Base-by-base conservation (phyloP, 2,797 vertebrate genomes). In the Crocodylus rhombifer region DNA sequence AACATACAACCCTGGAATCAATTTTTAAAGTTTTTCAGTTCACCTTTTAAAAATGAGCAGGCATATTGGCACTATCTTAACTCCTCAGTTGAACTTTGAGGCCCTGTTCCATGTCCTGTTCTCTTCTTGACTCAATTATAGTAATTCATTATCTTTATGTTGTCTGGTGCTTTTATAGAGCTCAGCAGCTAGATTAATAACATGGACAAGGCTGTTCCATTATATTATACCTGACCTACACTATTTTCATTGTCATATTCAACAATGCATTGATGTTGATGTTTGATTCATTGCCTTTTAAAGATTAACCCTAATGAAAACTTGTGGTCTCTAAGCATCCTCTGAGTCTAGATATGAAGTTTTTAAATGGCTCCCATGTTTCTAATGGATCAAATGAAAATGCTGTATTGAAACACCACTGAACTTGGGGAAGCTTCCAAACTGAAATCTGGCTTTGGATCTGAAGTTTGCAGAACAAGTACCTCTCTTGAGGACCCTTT, bases 91-190 rank as follows among this genome's bases (percentile, higher is more conserved):
- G 91, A 90, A 58, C 28, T 95, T 87, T 84, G 75, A 92, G 88
- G 88, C 81, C 5, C 0, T 84, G 84, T 88, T 85, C 94, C 79
- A 64, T 56, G 90, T 82, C 77, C 84, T 86, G 89, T 79, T 77
- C 89, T 86, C 84, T 89, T 87, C 92, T 94, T 0, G 7, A 91
- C 67, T 94, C 86, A 85, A 73, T 89, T 90, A 94, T 69, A 94
- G 71, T 93, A 94, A 96, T 95, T 96, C 90, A 95, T 94, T 93
- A 96, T 95, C 89, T 84, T 89, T 74, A 83, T 0, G 1, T 86
- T 87, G 77, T 95, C 93, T 94, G 87, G 86, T 74, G 79, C 89
- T 92, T 77, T 91, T 90, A 78, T 74, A 87, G 83, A 94, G 61
- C 93, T 88, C 92, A 94, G 87, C 88, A 94, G 89, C 80, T 78